Base-by-base conservation (phyloP, 2,888 invertebrate genomes). In the Mythimna loreyi region DNA sequence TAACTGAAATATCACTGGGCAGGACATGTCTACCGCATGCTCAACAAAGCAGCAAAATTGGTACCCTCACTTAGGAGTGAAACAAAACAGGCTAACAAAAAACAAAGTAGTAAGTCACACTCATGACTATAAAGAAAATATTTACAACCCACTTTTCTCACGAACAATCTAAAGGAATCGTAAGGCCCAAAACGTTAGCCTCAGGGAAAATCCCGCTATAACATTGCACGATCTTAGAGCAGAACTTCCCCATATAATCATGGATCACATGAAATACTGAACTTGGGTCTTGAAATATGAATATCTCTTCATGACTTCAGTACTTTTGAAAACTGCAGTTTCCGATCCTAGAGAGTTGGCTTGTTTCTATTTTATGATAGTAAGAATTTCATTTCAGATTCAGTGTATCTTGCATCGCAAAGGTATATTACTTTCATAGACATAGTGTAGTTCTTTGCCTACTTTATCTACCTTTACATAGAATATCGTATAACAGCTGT, bases 241-340 rank as follows among this genome's bases (percentile, higher is more conserved):
- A 65, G 49, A 72, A 73, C 66, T 70, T 72, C 66, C 58, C 69
- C 67, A 75, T 63, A 69, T 52, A 52, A 75, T 78, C 65, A 77
- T 33, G 55, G 50, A 30, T 59, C 55, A 50, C 75, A 62, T 80
- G 55, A 75, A 75, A 63, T 59, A 66, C 52, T 55, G 60, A 68
- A 75, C 36, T 60, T 30, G 19, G 40, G 65, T 74, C 61, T 49
- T 78, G 70, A 80, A 63, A 63, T 78, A 78, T 66, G 65, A 69
- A 62, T 66, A 75, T 52, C 49, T 62, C 60, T 67, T 36, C 67
- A 67, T 53, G 40, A 58, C 23, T 75, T 63, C 56, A 68, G 30
- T 61, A 63, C 52, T 62, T 68, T 36, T 25, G 7, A 40, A 56
- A 50, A 57, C 28, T 49, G 52, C 64, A 40, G 36, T 45, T 56